These are phyloP conservation scores for Ondatra zibethicus DNA, from an alignment of 2,113 vertebrate species.

Conservation along the genomic window DNA sequence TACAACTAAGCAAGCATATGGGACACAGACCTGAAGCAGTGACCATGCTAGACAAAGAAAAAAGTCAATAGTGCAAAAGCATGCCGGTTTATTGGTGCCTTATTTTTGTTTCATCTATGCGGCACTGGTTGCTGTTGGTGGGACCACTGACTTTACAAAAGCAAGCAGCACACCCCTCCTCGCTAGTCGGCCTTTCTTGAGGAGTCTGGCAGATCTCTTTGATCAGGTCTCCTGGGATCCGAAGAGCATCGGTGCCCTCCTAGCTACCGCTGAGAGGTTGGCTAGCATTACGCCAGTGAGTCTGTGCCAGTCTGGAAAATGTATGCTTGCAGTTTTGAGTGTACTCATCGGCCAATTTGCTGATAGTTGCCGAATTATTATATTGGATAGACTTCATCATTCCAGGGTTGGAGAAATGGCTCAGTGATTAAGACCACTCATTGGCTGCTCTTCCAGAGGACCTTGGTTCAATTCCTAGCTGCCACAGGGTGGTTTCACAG, in stretches of 20 bases:
- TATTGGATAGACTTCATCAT: constrained; percentile 88
- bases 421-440: constrained; percentile 73
- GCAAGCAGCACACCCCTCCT: constrained; percentile 91
- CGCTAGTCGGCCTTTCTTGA: constrained; percentile 89
- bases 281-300: neutral
- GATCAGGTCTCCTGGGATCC: constrained; percentile 92
- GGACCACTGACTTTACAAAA: neutral
- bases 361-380: constrained; percentile 91
- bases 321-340: neutral
- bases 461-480: neutral
- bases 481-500: neutral
- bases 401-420: neutral
- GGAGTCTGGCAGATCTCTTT: constrained; percentile 88
- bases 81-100: neutral
- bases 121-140: neutral
- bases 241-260: constrained; percentile 91
- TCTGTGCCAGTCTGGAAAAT: neutral
- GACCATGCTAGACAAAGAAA: neutral
- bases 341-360: constrained; percentile 85
- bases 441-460: neutral
- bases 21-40: neutral
- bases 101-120: neutral
- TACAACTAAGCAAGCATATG: neutral
- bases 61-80: neutral
- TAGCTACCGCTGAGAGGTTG: constrained; percentile 81